A percentile compares a stretch with the other conserved stretches of the same genome.
phyloP scores from a whole-genome alignment of 2,888 invertebrate species.

The Agrochola litura region DNA sequence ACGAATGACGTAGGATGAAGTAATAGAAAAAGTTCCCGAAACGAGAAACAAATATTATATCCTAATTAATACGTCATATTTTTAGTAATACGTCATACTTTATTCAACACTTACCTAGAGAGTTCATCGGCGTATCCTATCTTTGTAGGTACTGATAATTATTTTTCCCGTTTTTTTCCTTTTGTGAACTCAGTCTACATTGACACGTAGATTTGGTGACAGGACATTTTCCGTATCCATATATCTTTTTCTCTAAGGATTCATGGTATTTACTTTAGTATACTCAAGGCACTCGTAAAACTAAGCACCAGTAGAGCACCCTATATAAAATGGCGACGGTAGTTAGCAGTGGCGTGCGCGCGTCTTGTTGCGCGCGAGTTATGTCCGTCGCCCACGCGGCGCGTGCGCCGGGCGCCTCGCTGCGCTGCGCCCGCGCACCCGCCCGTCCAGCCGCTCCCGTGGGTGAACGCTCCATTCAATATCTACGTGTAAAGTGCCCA shows the following conservation, averaged over 20 bases:
- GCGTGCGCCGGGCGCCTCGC: slow-evolving; percentile 73
- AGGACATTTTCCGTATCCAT: background rate
- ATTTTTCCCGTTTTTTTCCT: background rate
- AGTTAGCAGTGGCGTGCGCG: slow-evolving; percentile 85
- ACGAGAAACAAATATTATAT: slow-evolving; percentile 3
- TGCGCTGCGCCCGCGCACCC: slow-evolving; percentile 60
- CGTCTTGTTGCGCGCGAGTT: slow-evolving; percentile 88
- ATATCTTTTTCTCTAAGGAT: background rate
- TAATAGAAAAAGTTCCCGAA: slow-evolving; percentile 19
- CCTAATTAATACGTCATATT: slow-evolving; percentile 9
- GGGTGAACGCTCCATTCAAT: slow-evolving; percentile 65
- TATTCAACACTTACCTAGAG: background rate
- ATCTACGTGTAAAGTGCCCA: slow-evolving; percentile 69
- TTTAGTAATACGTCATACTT: slow-evolving; percentile 24
- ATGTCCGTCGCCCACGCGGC: slow-evolving; percentile 82
- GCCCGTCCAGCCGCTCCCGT: slow-evolving; percentile 52
- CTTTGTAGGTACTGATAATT: background rate
- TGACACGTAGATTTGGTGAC: background rate
- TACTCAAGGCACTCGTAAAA: background rate
- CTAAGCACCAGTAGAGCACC: slow-evolving; percentile 58
- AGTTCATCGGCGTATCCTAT: background rate
- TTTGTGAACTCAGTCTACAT: background rate
- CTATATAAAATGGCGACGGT: slow-evolving; percentile 80
- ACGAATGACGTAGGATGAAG: slow-evolving; percentile 36
- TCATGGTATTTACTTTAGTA: background rate